phyloP scores from a whole-genome alignment of 1,140 invertebrate species.

The Himalopsyche phryganea region DNA sequence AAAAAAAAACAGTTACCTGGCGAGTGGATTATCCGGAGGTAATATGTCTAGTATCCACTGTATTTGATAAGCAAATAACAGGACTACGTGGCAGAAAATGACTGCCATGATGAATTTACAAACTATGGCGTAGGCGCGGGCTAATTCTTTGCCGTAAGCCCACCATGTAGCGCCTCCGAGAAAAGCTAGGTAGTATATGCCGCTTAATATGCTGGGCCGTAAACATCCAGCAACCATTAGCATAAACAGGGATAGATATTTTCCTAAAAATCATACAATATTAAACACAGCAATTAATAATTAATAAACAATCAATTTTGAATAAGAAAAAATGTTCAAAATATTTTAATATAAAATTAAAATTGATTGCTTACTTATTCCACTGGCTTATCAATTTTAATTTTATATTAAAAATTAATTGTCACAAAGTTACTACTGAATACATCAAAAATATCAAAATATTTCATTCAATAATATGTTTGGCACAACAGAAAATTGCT shows the following conservation, averaged over 20 bases:
- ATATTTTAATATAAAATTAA: too few relatives aligned
- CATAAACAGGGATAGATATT: constrained; percentile 65
- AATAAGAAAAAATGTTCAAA: too few relatives aligned
- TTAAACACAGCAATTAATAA: too few relatives aligned
- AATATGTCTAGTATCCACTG: constrained; percentile 75
- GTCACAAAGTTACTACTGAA: too few relatives aligned
- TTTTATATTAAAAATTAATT: too few relatives aligned
- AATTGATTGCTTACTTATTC: too few relatives aligned
- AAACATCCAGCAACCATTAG: constrained; percentile 76
- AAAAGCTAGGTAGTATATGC: constrained; percentile 85
- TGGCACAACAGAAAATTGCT: too few relatives aligned
- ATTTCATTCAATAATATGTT: too few relatives aligned
- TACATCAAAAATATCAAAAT: too few relatives aligned
- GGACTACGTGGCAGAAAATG: constrained; percentile 70
- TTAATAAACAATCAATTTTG: too few relatives aligned
- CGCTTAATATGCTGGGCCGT: constrained; percentile 72
- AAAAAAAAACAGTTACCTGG: too few relatives aligned
- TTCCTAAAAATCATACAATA: constrained; percentile 53
- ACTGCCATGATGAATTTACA: constrained; percentile 70
- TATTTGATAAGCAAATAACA: constrained; percentile 83
- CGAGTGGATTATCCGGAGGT: constrained; percentile 63
- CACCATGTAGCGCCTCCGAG: constrained; percentile 83
- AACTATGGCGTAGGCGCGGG: constrained; percentile 68
- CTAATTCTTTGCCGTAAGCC: constrained; percentile 74
- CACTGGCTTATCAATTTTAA: too few relatives aligned